Conservation (phyloP, 2,113 vertebrate species). For the Xenopus laevis region DNA sequence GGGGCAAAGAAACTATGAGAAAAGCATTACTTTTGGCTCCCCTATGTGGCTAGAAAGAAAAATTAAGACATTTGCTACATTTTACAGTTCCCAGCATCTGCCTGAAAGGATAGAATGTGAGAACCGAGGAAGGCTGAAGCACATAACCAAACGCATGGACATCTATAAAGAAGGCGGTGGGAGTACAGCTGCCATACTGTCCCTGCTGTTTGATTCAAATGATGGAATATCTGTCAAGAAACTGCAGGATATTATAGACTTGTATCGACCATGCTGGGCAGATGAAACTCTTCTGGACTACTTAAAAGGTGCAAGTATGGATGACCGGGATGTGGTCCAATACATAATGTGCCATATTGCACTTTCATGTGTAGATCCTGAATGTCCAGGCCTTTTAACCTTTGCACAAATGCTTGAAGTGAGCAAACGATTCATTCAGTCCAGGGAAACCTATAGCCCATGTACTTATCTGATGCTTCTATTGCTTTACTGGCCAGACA, state of each 20-base stretch:
- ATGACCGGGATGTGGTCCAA: conserved; percentile 58
- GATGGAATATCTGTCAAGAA: conserved; percentile 40
- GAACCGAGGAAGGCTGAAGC: not conserved
- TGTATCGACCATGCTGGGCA: conserved; percentile 60
- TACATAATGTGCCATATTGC: conserved; percentile 56
- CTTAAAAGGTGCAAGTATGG: too few species aligned
- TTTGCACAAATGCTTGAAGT: conserved; percentile 59
- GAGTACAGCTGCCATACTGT: conserved; percentile 67
- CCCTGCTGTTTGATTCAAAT: conserved; percentile 59
- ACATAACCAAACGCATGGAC: conserved; percentile 57
- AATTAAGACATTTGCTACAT: conserved; percentile 59
- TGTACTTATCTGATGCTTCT: conserved; percentile 67
- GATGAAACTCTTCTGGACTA: conserved; percentile 41
- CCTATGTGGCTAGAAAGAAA: conserved; percentile 62
- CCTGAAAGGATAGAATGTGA: not conserved
- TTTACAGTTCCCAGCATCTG: conserved; percentile 48
- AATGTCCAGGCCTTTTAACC: conserved; percentile 51
- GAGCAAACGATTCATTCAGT: conserved; percentile 58
- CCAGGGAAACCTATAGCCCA: conserved; percentile 53
- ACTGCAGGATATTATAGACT: conserved; percentile 60
- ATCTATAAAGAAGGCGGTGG: conserved; percentile 70
- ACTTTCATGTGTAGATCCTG: conserved; percentile 60
- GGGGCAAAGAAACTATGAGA: conserved; percentile 23
- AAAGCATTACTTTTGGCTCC: conserved; percentile 59
- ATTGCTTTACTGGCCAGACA: conserved; percentile 77